Evolutionary conservation across 2,888 invertebrate genomes (phyloP).

Genomic region (Sinhomidia bicolor): DNA sequence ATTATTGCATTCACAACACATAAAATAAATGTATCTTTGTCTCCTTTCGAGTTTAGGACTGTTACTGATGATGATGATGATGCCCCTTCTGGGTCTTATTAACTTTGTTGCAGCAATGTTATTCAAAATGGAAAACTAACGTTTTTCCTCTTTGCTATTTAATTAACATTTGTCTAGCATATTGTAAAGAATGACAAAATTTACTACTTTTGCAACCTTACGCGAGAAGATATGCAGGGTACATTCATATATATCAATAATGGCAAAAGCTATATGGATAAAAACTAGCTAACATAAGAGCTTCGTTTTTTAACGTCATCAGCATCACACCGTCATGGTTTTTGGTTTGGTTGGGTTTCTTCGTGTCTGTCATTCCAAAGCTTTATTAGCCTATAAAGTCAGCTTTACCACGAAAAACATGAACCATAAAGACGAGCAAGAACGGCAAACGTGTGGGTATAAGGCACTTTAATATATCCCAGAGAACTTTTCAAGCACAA

Average conservation of each 20-base stretch:
- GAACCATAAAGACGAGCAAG: background rate
- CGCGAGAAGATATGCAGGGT: too few species aligned
- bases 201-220: slow-evolving; percentile 2
- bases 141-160: background rate
- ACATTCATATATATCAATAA: too few species aligned
- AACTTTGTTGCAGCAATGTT: background rate
- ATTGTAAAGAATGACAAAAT: background rate
- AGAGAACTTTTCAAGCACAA: background rate
- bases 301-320: background rate
- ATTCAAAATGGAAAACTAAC: background rate
- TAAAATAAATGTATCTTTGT: too few species aligned
- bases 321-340: background rate
- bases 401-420: background rate
- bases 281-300: too few species aligned
- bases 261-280: too few species aligned
- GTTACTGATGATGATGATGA: too few species aligned
- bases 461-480: too few species aligned
- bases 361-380: slow-evolving; percentile 43
- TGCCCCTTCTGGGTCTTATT: slow-evolving; percentile 27
- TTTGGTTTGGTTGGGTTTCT: background rate
- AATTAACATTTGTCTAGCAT: background rate
- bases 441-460: too few species aligned
- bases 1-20: too few species aligned
- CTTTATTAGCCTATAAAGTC: slow-evolving; percentile 38
- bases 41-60: too few species aligned